Evolutionary conservation across 2,113 vertebrate species (phyloP), one percentile per base, ranked within the genome.

Genomic region (Dromaius novaehollandiae): DNA sequence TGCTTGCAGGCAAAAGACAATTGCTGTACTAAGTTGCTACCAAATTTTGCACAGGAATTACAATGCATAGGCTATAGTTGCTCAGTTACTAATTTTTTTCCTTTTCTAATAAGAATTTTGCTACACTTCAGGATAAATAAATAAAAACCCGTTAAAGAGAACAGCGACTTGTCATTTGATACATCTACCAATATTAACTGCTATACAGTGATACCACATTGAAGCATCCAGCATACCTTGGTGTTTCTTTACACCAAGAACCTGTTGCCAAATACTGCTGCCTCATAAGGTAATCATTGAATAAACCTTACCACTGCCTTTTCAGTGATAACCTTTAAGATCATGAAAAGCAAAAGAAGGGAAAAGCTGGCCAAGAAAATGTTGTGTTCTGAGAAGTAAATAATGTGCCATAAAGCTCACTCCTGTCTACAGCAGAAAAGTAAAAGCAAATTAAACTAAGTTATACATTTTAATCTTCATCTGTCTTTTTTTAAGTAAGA

Each of bases 1-100:
- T 90, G 66, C 88, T 95, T 83, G 71, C 82, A 88, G 92, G 90
- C 74, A 93, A 28, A 77, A 91, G 61, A 9, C 70, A 58, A 61
- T 82, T 93, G 56, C 56, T 89, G 0, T 26, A 20, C 1, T 0
- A 88, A 83, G 76, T 82, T 86, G 74, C 83, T 79, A 40, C 58
- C 50, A 50, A 84, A 87, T 69, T 94, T 96, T 93, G 10, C 61
- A 69, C 56, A 32, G 61, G 48, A 87, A 82, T 89, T 87, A 65
- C 84, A 89, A 82, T 22, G 11, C 4, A 19, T 32, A 53, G 70
- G 36, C 80, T 94, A 3, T 11, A 71, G 70, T 56, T 89, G 65
- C 78, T 87, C 10, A 1, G 6, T 38, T 85, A 30, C 55, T 56
- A 30, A 13, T 53, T 26, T 48, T 34, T 11, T 34, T 10, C 3